A percentile compares a stretch with the other conserved stretches of the same genome.
Conservation (phyloP, 2,797 vertebrate genomes). For the Iguana delicatissima region DNA sequence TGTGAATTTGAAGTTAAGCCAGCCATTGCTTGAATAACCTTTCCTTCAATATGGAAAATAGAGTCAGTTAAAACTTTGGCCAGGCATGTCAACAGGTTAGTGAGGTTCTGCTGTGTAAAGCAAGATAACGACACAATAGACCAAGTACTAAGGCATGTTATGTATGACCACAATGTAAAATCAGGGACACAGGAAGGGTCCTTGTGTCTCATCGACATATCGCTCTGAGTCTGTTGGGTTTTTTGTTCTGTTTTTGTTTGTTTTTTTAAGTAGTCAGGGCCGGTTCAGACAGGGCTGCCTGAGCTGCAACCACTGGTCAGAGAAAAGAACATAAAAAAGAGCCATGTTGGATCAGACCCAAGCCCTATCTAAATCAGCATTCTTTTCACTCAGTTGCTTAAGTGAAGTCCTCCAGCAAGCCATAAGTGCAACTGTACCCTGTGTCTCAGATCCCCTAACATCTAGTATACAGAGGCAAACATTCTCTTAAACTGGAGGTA, state of each 20-base stretch:
- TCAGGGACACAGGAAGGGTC: neutral
- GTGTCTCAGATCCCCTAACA: no score
- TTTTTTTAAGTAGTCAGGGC: constrained; percentile 59
- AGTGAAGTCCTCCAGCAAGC: no score
- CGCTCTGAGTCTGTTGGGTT: neutral
- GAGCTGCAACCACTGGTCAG: constrained; percentile 39
- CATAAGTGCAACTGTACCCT: no score
- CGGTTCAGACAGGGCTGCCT: constrained; percentile 70
- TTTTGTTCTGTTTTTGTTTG: neutral
- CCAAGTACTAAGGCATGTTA: neutral
- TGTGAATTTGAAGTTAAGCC: rapidly evolving
- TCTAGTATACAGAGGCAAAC: no score
- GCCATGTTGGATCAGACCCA: no score
- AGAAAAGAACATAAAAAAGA: no score
- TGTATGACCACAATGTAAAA: constrained; percentile 9
- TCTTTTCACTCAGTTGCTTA: no score
- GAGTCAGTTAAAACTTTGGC: neutral
- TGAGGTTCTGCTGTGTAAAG: constrained; percentile 69
- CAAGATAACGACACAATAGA: neutral
- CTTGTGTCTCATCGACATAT: neutral
- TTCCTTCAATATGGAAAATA: neutral
- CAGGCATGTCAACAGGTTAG: constrained; percentile 37
- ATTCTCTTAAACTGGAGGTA: no score
- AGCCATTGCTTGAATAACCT: neutral
- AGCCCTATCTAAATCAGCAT: no score